phyloP scores from a whole-genome alignment of 2,888 invertebrate genomes.

The Pterobdella sp. region DNA sequence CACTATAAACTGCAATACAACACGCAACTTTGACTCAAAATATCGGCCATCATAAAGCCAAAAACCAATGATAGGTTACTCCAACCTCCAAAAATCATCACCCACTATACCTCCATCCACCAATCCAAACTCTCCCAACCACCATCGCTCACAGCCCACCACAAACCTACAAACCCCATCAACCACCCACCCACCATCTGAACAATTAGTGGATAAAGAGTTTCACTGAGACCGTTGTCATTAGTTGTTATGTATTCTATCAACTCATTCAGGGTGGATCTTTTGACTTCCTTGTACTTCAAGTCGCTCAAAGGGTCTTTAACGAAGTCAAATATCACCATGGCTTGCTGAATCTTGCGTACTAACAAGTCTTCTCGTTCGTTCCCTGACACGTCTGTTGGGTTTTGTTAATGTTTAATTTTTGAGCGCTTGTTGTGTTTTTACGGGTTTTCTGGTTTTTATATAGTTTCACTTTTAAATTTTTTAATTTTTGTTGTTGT shows the following conservation, averaged over 20 bases:
- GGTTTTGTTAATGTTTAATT: too few relatives aligned
- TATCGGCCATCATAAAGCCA: too few relatives aligned
- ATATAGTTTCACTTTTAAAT: too few relatives aligned
- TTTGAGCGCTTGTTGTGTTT: too few relatives aligned
- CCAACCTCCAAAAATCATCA: too few relatives aligned
- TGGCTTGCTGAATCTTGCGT: constrained; percentile 93
- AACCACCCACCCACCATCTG: constrained; percentile 16
- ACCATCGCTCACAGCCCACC: not conserved
- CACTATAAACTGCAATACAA: too few relatives aligned
- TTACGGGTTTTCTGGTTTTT: too few relatives aligned
- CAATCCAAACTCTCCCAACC: not conserved
- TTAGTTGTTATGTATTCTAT: constrained; percentile 21
- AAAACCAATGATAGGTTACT: too few relatives aligned
- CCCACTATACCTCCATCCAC: not conserved
- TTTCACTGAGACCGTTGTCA: constrained; percentile 4
- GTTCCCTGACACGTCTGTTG: constrained; percentile 58
- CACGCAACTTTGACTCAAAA: too few relatives aligned
- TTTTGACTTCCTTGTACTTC: constrained; percentile 97
- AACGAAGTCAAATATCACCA: constrained; percentile 96
- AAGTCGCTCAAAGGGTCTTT: constrained; percentile 82
- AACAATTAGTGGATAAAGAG: constrained; percentile 16
- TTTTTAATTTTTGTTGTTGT: too few relatives aligned
- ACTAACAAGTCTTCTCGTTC: constrained; percentile 94
- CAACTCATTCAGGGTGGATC: constrained; percentile 49
- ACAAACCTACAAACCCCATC: not conserved